A percentile compares a stretch with the other conserved stretches of the same genome.
Conservation (phyloP, 2,797 vertebrate species). For the Craterocephalus amniculus region DNA sequence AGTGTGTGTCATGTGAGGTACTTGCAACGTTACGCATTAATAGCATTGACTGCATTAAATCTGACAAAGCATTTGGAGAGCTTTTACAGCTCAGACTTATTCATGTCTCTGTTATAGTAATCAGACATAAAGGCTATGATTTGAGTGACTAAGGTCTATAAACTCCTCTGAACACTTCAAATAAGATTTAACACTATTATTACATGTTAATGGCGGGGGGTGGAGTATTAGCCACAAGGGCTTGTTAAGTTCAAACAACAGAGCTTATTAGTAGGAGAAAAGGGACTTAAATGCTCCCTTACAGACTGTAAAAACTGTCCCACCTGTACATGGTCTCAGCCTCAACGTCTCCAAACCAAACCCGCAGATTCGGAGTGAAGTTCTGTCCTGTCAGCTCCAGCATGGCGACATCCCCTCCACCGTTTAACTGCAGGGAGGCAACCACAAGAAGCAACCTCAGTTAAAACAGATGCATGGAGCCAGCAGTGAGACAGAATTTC, state of each 20-base stretch:
- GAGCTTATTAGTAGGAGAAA: too few species aligned
- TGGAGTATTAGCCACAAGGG: too few species aligned
- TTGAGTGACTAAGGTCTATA: too few species aligned
- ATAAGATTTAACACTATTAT: too few species aligned
- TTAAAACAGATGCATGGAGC: not conserved
- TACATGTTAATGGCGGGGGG: too few species aligned
- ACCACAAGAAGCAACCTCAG: not conserved
- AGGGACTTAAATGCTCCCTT: too few species aligned
- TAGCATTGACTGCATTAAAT: not conserved
- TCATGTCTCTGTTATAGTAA: not conserved
- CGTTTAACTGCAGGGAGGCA: conserved; percentile 87
- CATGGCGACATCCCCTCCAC: conserved; percentile 98
- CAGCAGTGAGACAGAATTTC: not conserved
- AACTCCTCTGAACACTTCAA: too few species aligned
- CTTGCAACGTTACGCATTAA: not conserved
- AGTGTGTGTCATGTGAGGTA: too few species aligned
- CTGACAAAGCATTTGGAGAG: not conserved
- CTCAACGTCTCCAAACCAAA: conserved; percentile 99
- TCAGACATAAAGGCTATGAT: not conserved
- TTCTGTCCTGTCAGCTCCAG: conserved; percentile 98
- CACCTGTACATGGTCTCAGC: conserved; percentile 99
- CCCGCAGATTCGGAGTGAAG: conserved; percentile 95
- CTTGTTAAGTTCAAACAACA: too few species aligned
- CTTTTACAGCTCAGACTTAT: not conserved
- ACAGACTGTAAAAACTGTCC: too few species aligned